phyloP scores from a whole-genome alignment of 92 coral and sea anemone species.

The Palythoa caribaeorum region DNA sequence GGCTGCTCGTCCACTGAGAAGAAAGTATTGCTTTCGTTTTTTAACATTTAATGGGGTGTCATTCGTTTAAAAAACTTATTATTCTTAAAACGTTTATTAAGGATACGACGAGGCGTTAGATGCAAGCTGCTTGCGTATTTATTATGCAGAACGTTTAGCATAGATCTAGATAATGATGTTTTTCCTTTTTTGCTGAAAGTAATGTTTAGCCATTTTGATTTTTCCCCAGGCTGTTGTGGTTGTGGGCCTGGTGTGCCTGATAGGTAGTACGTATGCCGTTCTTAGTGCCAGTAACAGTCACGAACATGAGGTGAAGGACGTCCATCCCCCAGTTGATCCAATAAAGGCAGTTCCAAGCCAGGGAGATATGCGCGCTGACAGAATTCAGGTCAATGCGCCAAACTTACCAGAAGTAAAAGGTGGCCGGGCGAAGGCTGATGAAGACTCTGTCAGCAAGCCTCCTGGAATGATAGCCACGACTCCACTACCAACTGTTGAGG shows the following conservation, averaged over 20 bases:
- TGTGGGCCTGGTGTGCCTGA: constrained; percentile 74
- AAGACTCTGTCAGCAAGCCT: background rate
- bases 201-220: background rate
- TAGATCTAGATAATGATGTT: too few species aligned
- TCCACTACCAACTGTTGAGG: background rate
- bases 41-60: too few species aligned
- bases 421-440: background rate
- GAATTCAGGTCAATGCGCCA: background rate
- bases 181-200: background rate
- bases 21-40: too few species aligned
- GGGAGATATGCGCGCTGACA: background rate
- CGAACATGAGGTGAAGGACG: constrained; percentile 48
- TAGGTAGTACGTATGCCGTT: constrained; percentile 80
- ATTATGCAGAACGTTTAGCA: too few species aligned
- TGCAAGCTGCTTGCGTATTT: too few species aligned
- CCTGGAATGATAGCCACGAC: background rate
- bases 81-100: too few species aligned
- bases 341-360: constrained; percentile 51
- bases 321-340: constrained; percentile 70
- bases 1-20: too few species aligned
- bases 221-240: constrained; percentile 52
- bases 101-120: too few species aligned
- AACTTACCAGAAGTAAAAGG: background rate
- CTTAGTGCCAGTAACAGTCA: constrained; percentile 62
- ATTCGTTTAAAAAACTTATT: too few species aligned